Conservation (phyloP, 2,797 vertebrate genomes). For the Malacoraja senta region DNA sequence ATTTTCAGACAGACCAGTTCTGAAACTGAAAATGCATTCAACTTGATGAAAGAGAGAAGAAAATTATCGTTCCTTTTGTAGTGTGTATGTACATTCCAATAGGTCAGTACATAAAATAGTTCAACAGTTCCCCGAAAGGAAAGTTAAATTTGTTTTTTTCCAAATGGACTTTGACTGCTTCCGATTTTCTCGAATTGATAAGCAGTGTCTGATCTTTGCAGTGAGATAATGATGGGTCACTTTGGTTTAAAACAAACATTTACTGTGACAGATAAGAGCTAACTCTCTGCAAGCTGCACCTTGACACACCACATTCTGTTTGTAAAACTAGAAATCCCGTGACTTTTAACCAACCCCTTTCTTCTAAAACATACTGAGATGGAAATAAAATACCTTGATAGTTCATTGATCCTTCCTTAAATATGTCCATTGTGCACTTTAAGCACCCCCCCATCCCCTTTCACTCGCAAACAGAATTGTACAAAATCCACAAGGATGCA, state of each 20-base stretch:
- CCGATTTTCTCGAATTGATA: constrained; percentile 51
- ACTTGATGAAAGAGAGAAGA: neutral
- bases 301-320: constrained; percentile 29
- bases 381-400: neutral
- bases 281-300: constrained; percentile 44
- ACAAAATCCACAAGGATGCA: neutral
- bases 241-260: constrained; percentile 64
- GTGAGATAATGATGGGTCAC: constrained; percentile 47
- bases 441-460: neutral
- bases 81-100: neutral
- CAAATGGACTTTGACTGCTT: constrained; percentile 27
- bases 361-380: neutral
- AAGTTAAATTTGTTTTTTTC: neutral
- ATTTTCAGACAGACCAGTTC: neutral
- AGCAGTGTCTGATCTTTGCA: constrained; percentile 48
- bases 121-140: neutral
- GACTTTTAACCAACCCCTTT: neutral
- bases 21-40: constrained; percentile 10
- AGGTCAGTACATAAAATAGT: neutral
- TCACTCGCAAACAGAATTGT: neutral
- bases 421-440: neutral
- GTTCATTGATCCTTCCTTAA: neutral
- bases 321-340: neutral
- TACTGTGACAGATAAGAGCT: constrained; percentile 57
- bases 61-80: neutral